These are phyloP conservation scores for Uropsilus gracilis DNA, from an alignment of 2,113 vertebrate species.

Conservation along the genomic window DNA sequence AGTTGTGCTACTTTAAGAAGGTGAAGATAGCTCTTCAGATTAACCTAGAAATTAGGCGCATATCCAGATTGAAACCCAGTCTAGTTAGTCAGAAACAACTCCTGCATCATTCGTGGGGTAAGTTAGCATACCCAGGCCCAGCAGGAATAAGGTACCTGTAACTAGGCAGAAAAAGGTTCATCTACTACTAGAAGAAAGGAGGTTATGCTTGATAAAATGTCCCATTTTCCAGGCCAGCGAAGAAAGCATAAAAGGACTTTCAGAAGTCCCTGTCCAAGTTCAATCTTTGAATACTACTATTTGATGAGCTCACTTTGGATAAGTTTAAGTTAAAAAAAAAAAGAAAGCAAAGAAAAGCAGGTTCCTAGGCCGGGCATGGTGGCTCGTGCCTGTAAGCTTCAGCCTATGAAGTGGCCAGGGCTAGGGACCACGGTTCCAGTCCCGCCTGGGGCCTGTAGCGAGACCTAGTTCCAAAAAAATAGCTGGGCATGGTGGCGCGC, in stretches of 20 bases:
- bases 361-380: no score
- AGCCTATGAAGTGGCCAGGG: no score
- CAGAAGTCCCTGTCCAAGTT: not conserved
- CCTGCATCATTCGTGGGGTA: conserved; percentile 24
- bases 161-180: not conserved
- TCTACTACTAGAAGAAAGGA: not conserved
- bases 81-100: not conserved
- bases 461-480: no score
- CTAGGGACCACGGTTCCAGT: no score
- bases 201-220: not conserved
- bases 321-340: conserved; percentile 8
- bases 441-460: no score
- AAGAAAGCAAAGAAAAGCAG: not conserved
- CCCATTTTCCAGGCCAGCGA: not conserved
- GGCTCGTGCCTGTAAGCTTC: no score
- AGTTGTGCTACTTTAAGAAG: not conserved
- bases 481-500: no score
- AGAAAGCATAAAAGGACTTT: not conserved
- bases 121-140: not conserved
- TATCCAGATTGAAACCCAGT: not conserved
- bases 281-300: not conserved
- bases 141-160: not conserved
- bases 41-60: not conserved
- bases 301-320: not conserved
- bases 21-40: not conserved